Evolutionary conservation across 2,113 vertebrate species (phyloP), one percentile per base, ranked within the genome.

Genomic region (Gasterosteus aculeatus): DNA sequence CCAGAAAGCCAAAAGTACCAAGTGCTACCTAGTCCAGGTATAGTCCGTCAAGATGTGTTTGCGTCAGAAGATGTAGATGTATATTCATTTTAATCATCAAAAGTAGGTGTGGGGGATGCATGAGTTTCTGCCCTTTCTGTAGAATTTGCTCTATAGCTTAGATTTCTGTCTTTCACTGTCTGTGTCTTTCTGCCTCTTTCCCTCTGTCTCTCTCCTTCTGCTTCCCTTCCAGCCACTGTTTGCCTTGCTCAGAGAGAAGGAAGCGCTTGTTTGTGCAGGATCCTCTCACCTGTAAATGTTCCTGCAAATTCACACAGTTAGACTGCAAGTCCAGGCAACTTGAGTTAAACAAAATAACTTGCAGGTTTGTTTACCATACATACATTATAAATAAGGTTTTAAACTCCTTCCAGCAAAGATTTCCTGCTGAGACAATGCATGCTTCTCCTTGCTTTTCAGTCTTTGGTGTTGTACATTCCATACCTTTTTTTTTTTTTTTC

Each of bases 261-360:
- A 98, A 96, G 94, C 96, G 96, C 96, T 97, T 97, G 95, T 98
- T 94, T 97, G 95, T 97, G 94, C 97, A 98, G 97, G 97, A 98
- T 94, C 96, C 95, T 93, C 93, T 96, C 96, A 98, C 96, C 95
- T 98, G 97, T 97, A 96, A 96, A 96, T 98, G 97, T 92, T 97
- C 97, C 96, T 98, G 97, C 95, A 98, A 97, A 97, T 95, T 95
- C 95, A 96, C 96, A 96, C 96, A 97, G 88, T 97, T 97, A 93
- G 95, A 96, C 95, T 98, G 97, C 97, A 97, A 97, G 96, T 96
- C 96, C 95, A 96, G 95, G 94, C 95, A 97, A 93, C 97, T 98
- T 96, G 96, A 98, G 94, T 96, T 98, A 98, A 98, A 98, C 96
- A 95, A 98, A 95, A 96, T 95, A 95, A 98, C 96, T 96, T 98